Base-by-base conservation (phyloP, 2,797 vertebrate genomes). In the Coilia nasus region DNA sequence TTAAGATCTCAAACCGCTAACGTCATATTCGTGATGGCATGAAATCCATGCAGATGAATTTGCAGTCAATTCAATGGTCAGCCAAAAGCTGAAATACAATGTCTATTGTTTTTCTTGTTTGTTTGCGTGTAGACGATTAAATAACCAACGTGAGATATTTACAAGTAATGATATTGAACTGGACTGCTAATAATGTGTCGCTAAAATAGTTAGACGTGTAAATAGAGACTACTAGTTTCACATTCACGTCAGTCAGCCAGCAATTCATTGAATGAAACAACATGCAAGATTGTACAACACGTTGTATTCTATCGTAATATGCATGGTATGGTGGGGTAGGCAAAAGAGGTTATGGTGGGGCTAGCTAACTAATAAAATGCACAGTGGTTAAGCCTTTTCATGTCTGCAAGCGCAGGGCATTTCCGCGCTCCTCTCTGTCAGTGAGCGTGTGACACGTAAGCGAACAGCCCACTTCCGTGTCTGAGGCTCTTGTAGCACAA, bases 381-480 rank as follows among this genome's bases (percentile, higher is more conserved):
- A 75, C 67, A 35, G 62, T 28, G 31, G 28, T 75, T 23, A 64
- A 64, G 62, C 23, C 62, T 17, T 35, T 17, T 75, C 64, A 17
- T 12, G 64, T 35, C 67, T 35, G 17, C 19, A 59, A 17, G 28
- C 15, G 67, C 10, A 78, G 35, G 71, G 81, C 44, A 60, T 54
- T 31, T 46, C 60, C 35, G 15, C 31, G 25, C 50, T 28, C 46
- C 7, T 3, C 59, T 54, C 46, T 21, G 60, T 80, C 11, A 56
- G 23, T 46, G 47, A 84, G 19, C 44, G 62, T 71, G 35, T 82
- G 75, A 54, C 54, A 85, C 50, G 78, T 41, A 75, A 71, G 25
- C 57, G n/a, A 7, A 54, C 31, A 75, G 25, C 35, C 50, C 31
- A 80, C 35, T 78, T 78, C 71, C 71, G 31, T 17, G 71, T 78